These are phyloP conservation scores for Diadema setosum DNA, from an alignment of 35 echinoderm and acorn worm genomes.

Conservation along the genomic window DNA sequence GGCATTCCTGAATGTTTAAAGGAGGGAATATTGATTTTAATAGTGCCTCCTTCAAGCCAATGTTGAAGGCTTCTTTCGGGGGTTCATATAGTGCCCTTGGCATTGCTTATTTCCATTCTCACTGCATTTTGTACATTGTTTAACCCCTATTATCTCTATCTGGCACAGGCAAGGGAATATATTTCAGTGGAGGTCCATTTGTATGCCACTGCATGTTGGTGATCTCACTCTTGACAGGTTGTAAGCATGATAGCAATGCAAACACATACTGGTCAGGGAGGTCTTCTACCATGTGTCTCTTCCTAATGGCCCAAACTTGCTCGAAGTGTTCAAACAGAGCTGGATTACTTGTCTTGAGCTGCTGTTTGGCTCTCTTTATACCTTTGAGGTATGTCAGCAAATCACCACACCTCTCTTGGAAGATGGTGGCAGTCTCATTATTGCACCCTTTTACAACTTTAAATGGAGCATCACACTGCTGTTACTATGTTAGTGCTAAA, in stretches of 20 bases:
- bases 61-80: neutral
- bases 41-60: neutral
- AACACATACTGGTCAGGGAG: too few relatives aligned
- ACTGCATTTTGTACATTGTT: neutral
- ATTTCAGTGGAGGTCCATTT: too few relatives aligned
- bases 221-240: too few relatives aligned
- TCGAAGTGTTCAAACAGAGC: too few relatives aligned
- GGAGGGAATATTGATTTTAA: neutral
- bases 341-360: too few relatives aligned
- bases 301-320: too few relatives aligned
- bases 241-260: too few relatives aligned
- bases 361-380: too few relatives aligned
- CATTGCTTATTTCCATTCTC: neutral
- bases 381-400: neutral
- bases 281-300: too few relatives aligned
- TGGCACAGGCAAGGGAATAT: neutral
- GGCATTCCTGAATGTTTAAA: neutral
- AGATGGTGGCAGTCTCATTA: neutral
- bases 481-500: too few relatives aligned
- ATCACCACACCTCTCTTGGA: neutral
- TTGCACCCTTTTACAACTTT: neutral
- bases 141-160: neutral
- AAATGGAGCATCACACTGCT: too few relatives aligned
- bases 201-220: too few relatives aligned
- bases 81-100: neutral